A percentile compares a stretch with the other conserved stretches of the same genome.
Conservation (phyloP, 2,888 invertebrate genomes). For the Lucinisca nassula region DNA sequence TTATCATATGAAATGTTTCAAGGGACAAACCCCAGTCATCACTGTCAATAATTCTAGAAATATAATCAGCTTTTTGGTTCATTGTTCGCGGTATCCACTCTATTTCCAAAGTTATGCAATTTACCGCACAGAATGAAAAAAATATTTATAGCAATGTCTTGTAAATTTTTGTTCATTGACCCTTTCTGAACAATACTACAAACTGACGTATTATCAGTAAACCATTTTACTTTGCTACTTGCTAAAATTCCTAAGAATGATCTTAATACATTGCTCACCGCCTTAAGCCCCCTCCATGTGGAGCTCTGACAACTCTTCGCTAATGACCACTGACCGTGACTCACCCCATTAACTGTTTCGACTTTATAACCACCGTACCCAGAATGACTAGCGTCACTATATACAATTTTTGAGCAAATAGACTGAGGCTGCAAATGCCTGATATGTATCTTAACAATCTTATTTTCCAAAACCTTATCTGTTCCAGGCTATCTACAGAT, state of each 20-base stretch:
- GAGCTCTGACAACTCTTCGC: not conserved
- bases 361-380: not conserved
- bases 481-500: too few species aligned
- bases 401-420: not conserved
- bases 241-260: not conserved
- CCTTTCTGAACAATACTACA: slow-evolving; percentile 29
- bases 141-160: slow-evolving; percentile 22
- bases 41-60: not conserved
- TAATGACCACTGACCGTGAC: not conserved
- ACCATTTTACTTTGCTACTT: not conserved
- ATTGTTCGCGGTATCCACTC: not conserved
- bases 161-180: slow-evolving; percentile 45
- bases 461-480: too few species aligned
- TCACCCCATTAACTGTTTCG: not conserved
- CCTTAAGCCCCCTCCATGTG: not conserved
- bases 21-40: not conserved
- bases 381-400: not conserved
- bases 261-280: not conserved
- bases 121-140: not conserved
- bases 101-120: not conserved
- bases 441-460: not conserved
- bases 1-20: slow-evolving; percentile 1
- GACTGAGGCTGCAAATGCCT: too few species aligned
- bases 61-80: not conserved
- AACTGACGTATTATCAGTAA: not conserved